These are phyloP conservation scores for Parnassius apollo DNA, from an alignment of 2,888 invertebrate species.

Conservation along the genomic window DNA sequence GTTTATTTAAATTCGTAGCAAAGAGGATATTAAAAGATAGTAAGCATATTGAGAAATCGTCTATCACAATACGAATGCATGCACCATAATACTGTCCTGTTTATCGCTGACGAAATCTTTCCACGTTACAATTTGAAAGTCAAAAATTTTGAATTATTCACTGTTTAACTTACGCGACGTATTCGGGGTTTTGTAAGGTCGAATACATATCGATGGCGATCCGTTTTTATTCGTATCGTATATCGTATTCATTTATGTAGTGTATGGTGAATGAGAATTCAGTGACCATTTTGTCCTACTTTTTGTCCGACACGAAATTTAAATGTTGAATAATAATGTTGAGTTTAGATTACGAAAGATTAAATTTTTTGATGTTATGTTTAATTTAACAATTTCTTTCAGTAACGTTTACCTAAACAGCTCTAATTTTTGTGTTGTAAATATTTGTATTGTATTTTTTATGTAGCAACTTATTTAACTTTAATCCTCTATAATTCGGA, in stretches of 20 bases:
- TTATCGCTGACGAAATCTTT: conserved; percentile 34
- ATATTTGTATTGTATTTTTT: too few species aligned
- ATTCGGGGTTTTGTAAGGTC: conserved; percentile 22
- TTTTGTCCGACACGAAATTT: conserved; percentile 20
- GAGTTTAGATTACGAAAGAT: conserved; percentile 13
- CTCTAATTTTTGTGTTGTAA: too few species aligned
- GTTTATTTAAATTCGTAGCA: conserved; percentile 19
- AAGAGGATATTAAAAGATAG: conserved; percentile 16
- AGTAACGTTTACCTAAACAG: too few species aligned
- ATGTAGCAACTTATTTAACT: too few species aligned
- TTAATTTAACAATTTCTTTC: conserved; percentile 19
- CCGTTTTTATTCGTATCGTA: neutral
- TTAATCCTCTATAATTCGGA: too few species aligned
- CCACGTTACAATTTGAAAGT: conserved; percentile 33
- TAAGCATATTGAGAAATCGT: conserved; percentile 12
- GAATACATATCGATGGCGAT: conserved; percentile 11
- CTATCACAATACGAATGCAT: neutral
- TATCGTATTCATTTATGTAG: conserved; percentile 18
- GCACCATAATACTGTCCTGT: conserved; percentile 16
- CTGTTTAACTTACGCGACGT: conserved; percentile 17
- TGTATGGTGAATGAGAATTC: conserved; percentile 15
- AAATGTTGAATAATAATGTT: conserved; percentile 15
- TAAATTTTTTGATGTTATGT: conserved; percentile 15
- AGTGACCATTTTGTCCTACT: conserved; percentile 14
- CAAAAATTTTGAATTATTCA: conserved; percentile 25